Evolutionary conservation across 2,797 vertebrate genomes (phyloP).

Genomic region (Anguilla megastoma): DNA sequence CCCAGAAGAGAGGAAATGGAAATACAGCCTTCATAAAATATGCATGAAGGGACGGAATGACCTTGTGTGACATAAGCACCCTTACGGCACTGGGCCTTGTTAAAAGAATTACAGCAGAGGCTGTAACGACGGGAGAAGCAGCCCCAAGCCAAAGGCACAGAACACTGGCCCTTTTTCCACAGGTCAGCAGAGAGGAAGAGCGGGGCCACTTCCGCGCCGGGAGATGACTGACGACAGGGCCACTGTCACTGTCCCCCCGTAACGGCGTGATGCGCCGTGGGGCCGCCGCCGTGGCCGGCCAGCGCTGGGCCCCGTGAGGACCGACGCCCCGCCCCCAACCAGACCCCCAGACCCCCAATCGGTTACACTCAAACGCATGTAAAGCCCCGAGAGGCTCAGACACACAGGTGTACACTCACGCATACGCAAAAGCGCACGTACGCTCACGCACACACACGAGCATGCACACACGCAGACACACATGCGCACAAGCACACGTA

Average conservation of each 20-base stretch:
- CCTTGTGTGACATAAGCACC: background rate
- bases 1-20: background rate
- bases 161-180: slow-evolving; percentile 25
- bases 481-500: background rate
- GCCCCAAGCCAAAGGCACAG: slow-evolving; percentile 24
- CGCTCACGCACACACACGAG: background rate
- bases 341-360: background rate
- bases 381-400: background rate
- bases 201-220: background rate
- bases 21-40: background rate
- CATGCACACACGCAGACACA: background rate
- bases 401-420: background rate
- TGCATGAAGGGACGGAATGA: background rate
- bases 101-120: background rate
- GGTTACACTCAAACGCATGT: background rate
- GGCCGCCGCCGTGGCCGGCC: background rate
- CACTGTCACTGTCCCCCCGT: background rate
- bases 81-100: background rate
- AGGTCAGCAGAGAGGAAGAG: slow-evolving; percentile 32
- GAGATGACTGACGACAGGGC: background rate
- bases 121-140: background rate
- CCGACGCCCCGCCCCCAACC: background rate
- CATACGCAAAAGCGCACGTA: background rate
- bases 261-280: background rate
- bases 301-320: background rate